Percentiles rank a stretch among this genome's conserved stretches.
These are phyloP conservation scores for Malacoctenus gilli DNA, from an alignment of 2,797 vertebrate species.

Conservation along the genomic window DNA sequence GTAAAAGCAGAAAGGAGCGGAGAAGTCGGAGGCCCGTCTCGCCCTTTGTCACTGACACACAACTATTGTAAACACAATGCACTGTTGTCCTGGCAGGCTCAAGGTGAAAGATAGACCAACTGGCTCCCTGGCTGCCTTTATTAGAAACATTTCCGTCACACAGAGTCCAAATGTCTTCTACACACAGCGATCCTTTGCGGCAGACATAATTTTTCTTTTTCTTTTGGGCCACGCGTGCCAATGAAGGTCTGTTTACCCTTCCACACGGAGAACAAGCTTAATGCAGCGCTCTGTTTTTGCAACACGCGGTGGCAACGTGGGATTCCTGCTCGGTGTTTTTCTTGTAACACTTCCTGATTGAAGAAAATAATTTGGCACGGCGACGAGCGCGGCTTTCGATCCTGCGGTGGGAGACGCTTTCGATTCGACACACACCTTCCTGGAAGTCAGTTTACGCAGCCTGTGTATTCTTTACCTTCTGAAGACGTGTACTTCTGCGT, in stretches of 20 bases:
- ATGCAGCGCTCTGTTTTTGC: slow-evolving; percentile 9
- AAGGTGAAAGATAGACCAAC: slow-evolving; percentile 61
- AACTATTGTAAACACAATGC: slow-evolving; percentile 51
- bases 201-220: slow-evolving; percentile 62
- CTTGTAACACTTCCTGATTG: too few relatives aligned
- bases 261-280: slow-evolving; percentile 53
- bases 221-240: slow-evolving; percentile 32
- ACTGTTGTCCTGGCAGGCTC: slow-evolving; percentile 48
- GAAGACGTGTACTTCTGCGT: not conserved
- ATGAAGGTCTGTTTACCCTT: slow-evolving; percentile 64
- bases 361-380: too few relatives aligned
- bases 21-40: slow-evolving; percentile 8
- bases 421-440: too few relatives aligned
- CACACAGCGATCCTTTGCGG: slow-evolving; percentile 49
- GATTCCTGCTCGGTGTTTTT: not conserved
- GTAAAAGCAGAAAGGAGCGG: not conserved
- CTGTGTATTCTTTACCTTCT: too few relatives aligned
- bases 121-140: slow-evolving; percentile 45
- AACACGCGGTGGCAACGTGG: slow-evolving; percentile 24
- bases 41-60: slow-evolving; percentile 37
- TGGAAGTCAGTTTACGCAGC: too few relatives aligned
- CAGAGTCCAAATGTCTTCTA: slow-evolving; percentile 52
- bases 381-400: too few relatives aligned
- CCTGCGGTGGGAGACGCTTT: too few relatives aligned
- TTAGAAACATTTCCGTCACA: slow-evolving; percentile 59